phyloP scores from a whole-genome alignment of 2,888 invertebrate species.

The Erebia palarica region DNA sequence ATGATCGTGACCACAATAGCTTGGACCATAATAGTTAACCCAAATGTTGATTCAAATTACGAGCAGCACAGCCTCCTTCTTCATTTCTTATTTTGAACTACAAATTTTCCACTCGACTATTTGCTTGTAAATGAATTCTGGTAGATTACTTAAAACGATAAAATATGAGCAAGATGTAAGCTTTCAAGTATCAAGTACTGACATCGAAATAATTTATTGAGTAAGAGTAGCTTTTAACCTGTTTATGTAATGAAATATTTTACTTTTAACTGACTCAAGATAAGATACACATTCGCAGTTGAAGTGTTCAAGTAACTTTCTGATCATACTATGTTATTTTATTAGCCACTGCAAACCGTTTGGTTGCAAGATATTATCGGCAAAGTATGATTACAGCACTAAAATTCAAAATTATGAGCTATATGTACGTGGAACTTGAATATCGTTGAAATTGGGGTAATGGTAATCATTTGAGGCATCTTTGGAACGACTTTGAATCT shows the following conservation, averaged over 20 bases:
- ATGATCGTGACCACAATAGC: too few relatives aligned
- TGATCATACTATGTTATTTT: constrained; percentile 11
- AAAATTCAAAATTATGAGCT: constrained; percentile 10
- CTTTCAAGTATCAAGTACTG: neutral
- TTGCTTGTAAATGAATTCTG: too few relatives aligned
- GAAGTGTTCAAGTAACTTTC: constrained; percentile 13
- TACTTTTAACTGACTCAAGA: neutral
- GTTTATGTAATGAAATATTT: constrained; percentile 13
- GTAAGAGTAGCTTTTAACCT: constrained; percentile 1
- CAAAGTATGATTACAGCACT: constrained; percentile 13
- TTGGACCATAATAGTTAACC: too few relatives aligned
- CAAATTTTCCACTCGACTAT: too few relatives aligned
- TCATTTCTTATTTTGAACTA: too few relatives aligned
- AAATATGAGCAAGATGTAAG: neutral
- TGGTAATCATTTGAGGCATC: neutral
- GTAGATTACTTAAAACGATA: constrained; percentile 1
- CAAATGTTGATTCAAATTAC: too few relatives aligned
- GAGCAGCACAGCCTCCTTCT: too few relatives aligned
- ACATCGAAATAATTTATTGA: neutral
- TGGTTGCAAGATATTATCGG: constrained; percentile 2
- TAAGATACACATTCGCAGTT: constrained; percentile 5
- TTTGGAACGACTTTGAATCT: neutral
- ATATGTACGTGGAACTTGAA: neutral
- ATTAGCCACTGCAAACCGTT: constrained; percentile 4
- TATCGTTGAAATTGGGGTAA: neutral